These are phyloP conservation scores for Barnardius zonarius DNA, from an alignment of 2,113 vertebrate species.

Conservation along the genomic window DNA sequence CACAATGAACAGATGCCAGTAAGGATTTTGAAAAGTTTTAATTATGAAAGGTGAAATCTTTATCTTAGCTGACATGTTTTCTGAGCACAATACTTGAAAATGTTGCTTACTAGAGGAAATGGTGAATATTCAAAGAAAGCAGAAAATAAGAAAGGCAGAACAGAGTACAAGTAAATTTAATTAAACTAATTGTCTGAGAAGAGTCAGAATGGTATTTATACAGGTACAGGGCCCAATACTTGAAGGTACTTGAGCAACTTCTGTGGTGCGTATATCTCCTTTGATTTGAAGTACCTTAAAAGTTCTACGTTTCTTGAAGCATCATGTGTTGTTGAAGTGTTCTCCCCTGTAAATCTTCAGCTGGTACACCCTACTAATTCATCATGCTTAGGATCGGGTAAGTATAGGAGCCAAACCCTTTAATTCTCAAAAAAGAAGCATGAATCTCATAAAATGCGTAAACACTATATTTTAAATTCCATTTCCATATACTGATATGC, in stretches of 20 bases:
- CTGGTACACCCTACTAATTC: not conserved
- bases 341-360: not conserved
- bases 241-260: not conserved
- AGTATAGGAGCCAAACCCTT: not conserved
- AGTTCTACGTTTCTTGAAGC: not conserved
- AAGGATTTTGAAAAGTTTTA: not conserved
- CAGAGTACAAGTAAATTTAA: not conserved
- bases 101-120: not conserved
- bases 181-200: not conserved
- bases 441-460: not conserved
- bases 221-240: too few species aligned
- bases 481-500: not conserved
- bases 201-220: not conserved
- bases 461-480: not conserved
- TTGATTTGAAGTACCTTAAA: not conserved
- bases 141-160: not conserved
- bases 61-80: not conserved
- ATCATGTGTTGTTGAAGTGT: not conserved
- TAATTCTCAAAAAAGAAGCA: not conserved
- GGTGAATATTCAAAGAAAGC: not conserved
- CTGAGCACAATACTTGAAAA: not conserved
- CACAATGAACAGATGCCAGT: not conserved
- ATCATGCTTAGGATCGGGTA: not conserved
- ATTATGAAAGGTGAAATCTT: not conserved
- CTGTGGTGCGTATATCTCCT: fast-evolving